Percentiles rank a stretch among this genome's conserved stretches.
Conservation (phyloP, 2,888 invertebrate species). For the Oxyscelio sp. region DNA sequence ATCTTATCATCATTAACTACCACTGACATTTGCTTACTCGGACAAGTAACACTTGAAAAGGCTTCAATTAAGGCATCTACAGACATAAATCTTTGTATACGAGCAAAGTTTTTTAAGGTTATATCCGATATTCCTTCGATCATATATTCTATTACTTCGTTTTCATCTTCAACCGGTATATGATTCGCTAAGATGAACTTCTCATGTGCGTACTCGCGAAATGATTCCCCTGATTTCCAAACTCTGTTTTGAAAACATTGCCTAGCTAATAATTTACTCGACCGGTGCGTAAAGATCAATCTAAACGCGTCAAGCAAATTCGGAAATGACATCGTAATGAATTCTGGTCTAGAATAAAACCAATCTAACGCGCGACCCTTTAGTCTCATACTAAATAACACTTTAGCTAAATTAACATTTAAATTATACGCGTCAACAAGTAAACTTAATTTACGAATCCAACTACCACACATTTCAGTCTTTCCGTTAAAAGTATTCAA, state of each 20-base stretch:
- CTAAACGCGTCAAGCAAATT: neutral
- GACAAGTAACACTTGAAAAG: neutral
- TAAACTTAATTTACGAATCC: neutral
- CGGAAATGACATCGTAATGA: neutral
- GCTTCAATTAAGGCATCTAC: neutral
- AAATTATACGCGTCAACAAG: neutral
- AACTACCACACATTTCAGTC: neutral
- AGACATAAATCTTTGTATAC: neutral
- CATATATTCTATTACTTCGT: too few species aligned
- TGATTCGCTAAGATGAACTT: neutral
- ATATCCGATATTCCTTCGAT: neutral
- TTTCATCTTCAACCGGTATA: too few species aligned
- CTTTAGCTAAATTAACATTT: neutral
- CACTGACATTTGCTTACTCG: too few species aligned
- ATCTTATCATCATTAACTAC: too few species aligned
- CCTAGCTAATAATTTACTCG: neutral
- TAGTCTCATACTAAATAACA: conserved; percentile 2
- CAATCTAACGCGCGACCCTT: conserved; percentile 2
- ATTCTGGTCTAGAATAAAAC: conserved; percentile 11
- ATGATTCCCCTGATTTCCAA: neutral
- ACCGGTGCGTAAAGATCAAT: neutral
- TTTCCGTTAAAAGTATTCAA: conserved; percentile 2
- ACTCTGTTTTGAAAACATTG: conserved; percentile 5
- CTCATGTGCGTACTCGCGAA: conserved; percentile 15
- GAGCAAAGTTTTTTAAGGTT: neutral